phyloP scores from a whole-genome alignment of 2,888 invertebrate species.

The Aelia acuminata region DNA sequence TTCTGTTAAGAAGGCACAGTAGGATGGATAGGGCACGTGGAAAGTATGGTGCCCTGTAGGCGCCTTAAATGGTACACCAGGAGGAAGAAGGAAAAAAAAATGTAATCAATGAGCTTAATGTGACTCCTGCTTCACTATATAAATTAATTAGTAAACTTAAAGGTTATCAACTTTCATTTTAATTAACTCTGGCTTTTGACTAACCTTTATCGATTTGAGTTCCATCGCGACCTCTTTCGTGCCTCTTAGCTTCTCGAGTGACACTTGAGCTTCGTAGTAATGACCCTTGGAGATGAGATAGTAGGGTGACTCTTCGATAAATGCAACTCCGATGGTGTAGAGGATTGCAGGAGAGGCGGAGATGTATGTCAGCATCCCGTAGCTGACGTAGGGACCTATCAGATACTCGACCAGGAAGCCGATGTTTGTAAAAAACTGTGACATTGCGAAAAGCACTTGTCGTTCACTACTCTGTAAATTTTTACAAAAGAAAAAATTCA shows the following conservation, averaged over 20 bases:
- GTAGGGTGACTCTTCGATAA: constrained; percentile 53
- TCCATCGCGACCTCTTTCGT: constrained; percentile 29
- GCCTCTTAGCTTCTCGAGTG: constrained; percentile 36
- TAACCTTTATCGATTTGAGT: constrained; percentile 37
- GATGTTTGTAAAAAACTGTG: constrained; percentile 49
- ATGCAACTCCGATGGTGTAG: neutral
- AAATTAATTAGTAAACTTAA: too few relatives aligned
- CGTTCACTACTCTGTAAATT: constrained; percentile 44
- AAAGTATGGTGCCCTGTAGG: too few relatives aligned
- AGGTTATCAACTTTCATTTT: neutral
- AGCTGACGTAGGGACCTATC: constrained; percentile 52
- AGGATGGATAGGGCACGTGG: too few relatives aligned
- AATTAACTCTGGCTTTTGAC: neutral
- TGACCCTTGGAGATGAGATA: constrained; percentile 51
- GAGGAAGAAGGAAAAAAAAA: too few relatives aligned
- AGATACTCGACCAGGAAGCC: constrained; percentile 57
- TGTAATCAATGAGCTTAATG: too few relatives aligned
- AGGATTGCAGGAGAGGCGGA: constrained; percentile 36
- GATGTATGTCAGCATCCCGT: constrained; percentile 18
- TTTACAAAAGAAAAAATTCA: neutral
- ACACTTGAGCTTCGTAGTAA: neutral
- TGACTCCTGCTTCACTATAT: too few relatives aligned
- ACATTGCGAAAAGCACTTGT: constrained; percentile 45
- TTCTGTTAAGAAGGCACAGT: too few relatives aligned
- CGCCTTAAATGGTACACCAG: too few relatives aligned